phyloP scores from a whole-genome alignment of 2,113 vertebrate species.

The Phalacrocorax aristotelis region DNA sequence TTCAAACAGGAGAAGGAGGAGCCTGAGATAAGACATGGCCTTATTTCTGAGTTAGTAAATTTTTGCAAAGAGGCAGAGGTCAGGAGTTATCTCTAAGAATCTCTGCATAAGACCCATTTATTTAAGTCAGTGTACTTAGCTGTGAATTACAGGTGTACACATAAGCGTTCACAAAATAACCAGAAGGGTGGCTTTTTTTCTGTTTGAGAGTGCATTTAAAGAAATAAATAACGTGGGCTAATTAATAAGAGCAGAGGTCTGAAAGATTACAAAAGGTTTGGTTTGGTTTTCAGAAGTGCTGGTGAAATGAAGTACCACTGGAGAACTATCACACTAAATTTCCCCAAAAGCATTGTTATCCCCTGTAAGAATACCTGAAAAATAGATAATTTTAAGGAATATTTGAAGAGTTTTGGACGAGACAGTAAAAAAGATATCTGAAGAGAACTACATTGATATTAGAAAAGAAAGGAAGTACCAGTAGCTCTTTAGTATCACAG shows the following conservation, averaged over 20 bases:
- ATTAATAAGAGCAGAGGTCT: background rate
- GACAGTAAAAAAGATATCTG: background rate
- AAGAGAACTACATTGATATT: background rate
- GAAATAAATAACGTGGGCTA: background rate
- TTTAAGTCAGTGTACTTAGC: background rate
- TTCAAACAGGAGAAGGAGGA: background rate
- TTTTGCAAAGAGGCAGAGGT: background rate
- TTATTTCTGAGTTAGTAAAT: background rate
- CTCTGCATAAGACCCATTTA: background rate
- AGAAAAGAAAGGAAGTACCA: background rate
- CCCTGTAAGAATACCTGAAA: background rate
- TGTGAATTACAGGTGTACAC: background rate
- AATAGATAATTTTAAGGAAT: background rate
- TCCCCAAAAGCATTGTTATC: background rate
- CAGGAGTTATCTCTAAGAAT: background rate
- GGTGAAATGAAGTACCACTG: background rate
- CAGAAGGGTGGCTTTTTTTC: background rate
- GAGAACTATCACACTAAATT: background rate
- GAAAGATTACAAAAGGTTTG: background rate
- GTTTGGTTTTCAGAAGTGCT: background rate
- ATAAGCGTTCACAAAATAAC: background rate
- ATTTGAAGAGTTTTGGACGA: background rate
- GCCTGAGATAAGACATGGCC: background rate
- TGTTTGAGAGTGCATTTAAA: background rate
- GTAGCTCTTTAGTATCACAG: background rate